A percentile compares a stretch with the other conserved stretches of the same genome.
Evolutionary conservation across 2,113 vertebrate species (phyloP).

Genomic region (Oryzias woworae): DNA sequence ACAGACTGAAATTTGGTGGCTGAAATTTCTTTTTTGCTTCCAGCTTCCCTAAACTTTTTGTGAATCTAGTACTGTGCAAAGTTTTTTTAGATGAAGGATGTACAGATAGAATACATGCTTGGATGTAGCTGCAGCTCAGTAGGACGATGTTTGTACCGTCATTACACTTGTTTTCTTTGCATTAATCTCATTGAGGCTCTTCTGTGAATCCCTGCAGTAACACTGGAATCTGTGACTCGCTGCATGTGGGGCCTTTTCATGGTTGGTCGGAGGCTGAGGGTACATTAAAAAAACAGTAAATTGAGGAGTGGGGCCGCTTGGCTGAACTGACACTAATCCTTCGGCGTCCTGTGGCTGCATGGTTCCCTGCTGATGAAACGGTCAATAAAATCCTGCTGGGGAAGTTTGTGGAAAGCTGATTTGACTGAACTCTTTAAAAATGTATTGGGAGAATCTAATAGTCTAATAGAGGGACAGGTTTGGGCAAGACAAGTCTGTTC

Average conservation of each 20-base stretch:
- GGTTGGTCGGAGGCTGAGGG: conserved; percentile 1
- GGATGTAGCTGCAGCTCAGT: too few relatives aligned
- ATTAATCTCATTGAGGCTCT: not conserved
- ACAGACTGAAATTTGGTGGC: too few relatives aligned
- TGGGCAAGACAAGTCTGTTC: too few relatives aligned
- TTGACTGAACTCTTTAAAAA: conserved; percentile 6
- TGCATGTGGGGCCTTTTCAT: conserved; percentile 3
- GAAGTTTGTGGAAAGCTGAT: accelerated
- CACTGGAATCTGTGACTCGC: not conserved
- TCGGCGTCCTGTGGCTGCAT: not conserved
- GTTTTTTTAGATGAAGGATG: too few relatives aligned
- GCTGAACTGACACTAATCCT: conserved; percentile 49
- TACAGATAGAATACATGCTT: too few relatives aligned
- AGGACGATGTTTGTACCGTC: too few relatives aligned
- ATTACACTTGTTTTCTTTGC: too few relatives aligned
- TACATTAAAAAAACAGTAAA: not conserved
- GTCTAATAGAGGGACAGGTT: too few relatives aligned
- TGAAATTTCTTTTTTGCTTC: too few relatives aligned
- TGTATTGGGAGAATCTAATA: not conserved
- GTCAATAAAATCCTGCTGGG: conserved; percentile 42
- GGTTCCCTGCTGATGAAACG: conserved; percentile 20
- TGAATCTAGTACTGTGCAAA: too few relatives aligned
- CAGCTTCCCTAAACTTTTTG: too few relatives aligned
- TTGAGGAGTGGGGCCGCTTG: conserved; percentile 1
- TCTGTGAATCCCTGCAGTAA: not conserved